These are phyloP conservation scores for Platysternon megacephalum DNA, from an alignment of 2,113 vertebrate genomes.

Conservation along the genomic window DNA sequence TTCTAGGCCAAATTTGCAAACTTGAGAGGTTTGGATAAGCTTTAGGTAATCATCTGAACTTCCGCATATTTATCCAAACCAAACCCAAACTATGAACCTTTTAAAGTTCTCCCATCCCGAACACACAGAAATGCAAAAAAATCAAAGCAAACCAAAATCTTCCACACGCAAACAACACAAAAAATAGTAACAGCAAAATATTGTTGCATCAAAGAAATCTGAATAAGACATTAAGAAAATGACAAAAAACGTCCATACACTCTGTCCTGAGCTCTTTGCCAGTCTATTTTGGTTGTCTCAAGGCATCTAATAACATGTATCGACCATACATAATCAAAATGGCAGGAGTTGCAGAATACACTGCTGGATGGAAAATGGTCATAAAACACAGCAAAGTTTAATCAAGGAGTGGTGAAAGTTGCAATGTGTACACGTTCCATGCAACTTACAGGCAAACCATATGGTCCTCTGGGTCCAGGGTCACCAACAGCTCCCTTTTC, in stretches of 20 bases:
- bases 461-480: conserved; percentile 94
- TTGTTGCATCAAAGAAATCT: neutral
- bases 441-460: conserved; percentile 94
- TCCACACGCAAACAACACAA: neutral
- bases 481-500: conserved; percentile 89
- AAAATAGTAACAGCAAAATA: rapidly evolving
- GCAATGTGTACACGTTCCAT: neutral
- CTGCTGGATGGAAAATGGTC: conserved; percentile 17
- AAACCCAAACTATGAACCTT: neutral
- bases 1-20: neutral
- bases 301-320: neutral
- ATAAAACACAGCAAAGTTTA: conserved; percentile 25
- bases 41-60: neutral
- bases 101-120: neutral
- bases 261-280: neutral
- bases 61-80: neutral
- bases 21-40: neutral
- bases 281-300: neutral
- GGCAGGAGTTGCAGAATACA: neutral
- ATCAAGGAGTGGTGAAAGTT: conserved; percentile 29
- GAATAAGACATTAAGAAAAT: neutral
- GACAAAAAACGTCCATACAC: neutral
- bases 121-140: neutral
- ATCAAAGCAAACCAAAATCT: neutral
- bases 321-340: neutral